Conservation (phyloP, 2,888 invertebrate genomes). For the Pterostichus madidus region DNA sequence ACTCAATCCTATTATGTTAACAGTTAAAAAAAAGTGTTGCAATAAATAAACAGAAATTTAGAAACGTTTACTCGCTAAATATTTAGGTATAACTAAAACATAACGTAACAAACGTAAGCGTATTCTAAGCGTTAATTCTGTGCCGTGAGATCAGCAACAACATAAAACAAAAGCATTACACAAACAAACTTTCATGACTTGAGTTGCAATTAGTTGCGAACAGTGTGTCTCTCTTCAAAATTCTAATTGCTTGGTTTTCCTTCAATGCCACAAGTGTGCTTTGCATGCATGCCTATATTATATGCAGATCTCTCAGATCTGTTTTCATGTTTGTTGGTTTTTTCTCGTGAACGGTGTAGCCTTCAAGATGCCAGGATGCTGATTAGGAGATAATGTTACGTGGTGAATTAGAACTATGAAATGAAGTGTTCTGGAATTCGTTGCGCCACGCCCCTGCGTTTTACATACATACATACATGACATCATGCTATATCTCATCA, state of each 20-base stretch:
- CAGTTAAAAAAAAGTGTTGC: no score
- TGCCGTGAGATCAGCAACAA: conserved; percentile 14
- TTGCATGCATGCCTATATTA: neutral
- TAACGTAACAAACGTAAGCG: no score
- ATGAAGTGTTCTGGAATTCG: no score
- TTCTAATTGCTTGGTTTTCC: neutral
- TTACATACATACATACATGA: no score
- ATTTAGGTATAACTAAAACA: no score
- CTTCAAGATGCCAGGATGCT: conserved; percentile 12
- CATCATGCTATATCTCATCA: no score
- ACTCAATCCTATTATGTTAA: no score
- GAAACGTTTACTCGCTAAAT: no score
- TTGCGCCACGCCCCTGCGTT: no score
- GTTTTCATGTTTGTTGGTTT: neutral
- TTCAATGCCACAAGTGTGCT: conserved; percentile 17
- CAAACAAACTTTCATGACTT: conserved; percentile 39
- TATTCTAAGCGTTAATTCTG: neutral
- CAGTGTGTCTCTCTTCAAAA: conserved; percentile 18
- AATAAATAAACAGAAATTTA: no score
- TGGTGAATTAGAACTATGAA: no score
- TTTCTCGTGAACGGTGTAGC: neutral
- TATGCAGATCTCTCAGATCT: neutral
- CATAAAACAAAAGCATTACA: conserved; percentile 35
- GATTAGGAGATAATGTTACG: neutral
- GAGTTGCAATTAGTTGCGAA: conserved; percentile 10